A percentile compares a stretch with the other conserved stretches of the same genome.
Conservation (phyloP, 2,113 vertebrate species). For the Notothenia coriiceps region DNA sequence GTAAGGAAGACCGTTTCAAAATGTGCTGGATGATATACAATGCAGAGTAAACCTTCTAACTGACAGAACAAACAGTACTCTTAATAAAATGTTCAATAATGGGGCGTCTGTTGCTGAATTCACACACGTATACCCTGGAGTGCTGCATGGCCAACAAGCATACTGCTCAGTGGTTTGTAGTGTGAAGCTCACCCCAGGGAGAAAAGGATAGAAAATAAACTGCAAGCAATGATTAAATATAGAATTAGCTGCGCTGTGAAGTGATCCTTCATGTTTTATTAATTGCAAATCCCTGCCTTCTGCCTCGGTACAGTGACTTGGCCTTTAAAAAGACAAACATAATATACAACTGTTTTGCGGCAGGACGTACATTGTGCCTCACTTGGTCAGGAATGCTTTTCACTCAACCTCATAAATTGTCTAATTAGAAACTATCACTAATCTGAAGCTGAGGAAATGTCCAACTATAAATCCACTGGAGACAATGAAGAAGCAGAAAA, state of each 20-base stretch:
- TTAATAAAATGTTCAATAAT: constrained; percentile 14
- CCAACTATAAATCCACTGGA: constrained; percentile 1
- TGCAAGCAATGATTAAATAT: not conserved
- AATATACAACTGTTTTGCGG: not conserved
- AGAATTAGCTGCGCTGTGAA: not conserved
- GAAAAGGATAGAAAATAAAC: not conserved
- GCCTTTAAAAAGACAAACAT: not conserved
- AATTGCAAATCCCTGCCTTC: not conserved
- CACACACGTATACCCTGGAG: not conserved
- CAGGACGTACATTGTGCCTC: not conserved
- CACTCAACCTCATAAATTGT: not conserved
- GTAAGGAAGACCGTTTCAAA: not conserved
- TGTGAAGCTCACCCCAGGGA: not conserved
- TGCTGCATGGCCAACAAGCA: constrained; percentile 11
- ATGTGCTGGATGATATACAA: constrained; percentile 7
- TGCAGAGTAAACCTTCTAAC: not conserved
- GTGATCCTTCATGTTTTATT: not conserved
- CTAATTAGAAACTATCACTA: not conserved
- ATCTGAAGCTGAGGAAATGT: not conserved
- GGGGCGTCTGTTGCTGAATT: not conserved
- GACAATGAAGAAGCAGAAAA: not conserved
- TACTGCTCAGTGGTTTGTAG: constrained; percentile 12
- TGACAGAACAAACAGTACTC: constrained; percentile 8
- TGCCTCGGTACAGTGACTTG: not conserved
- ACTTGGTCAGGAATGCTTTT: not conserved